Conservation (phyloP, 2,113 vertebrate species). For the Sorex araneus region DNA sequence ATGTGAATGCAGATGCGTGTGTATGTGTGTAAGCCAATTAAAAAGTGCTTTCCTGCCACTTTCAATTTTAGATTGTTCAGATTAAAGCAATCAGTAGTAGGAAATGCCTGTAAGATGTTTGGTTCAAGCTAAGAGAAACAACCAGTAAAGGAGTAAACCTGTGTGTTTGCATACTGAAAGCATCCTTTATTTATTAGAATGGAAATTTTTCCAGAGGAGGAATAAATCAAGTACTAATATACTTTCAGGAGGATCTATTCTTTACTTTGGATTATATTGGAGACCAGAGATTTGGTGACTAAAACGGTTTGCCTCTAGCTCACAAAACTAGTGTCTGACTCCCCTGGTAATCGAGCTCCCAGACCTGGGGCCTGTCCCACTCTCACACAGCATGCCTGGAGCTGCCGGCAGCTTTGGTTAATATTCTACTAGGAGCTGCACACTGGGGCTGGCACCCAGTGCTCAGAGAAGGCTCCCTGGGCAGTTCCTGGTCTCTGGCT, state of each 20-base stretch:
- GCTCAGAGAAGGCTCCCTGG: neutral
- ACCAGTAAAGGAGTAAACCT: too few species aligned
- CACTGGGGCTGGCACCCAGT: neutral
- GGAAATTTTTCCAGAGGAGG: neutral
- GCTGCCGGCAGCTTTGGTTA: neutral
- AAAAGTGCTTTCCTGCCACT: neutral
- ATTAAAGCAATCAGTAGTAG: neutral
- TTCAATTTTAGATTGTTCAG: neutral
- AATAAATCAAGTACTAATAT: neutral
- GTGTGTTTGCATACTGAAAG: neutral
- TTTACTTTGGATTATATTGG: neutral
- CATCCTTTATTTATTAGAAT: neutral
- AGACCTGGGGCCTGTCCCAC: neutral
- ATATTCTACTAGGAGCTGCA: neutral
- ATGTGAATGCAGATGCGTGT: too few species aligned
- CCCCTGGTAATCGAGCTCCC: neutral
- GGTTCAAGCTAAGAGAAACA: neutral
- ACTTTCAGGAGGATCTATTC: neutral
- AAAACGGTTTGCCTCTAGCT: neutral
- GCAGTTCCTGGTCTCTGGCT: neutral
- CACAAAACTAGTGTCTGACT: too few species aligned
- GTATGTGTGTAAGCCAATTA: neutral
- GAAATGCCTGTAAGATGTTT: neutral
- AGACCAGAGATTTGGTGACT: neutral
- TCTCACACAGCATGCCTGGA: accelerated